Evolutionary conservation across 23 tunicate genomes (phyloP).

Genomic region (Trididemnum clinides): DNA sequence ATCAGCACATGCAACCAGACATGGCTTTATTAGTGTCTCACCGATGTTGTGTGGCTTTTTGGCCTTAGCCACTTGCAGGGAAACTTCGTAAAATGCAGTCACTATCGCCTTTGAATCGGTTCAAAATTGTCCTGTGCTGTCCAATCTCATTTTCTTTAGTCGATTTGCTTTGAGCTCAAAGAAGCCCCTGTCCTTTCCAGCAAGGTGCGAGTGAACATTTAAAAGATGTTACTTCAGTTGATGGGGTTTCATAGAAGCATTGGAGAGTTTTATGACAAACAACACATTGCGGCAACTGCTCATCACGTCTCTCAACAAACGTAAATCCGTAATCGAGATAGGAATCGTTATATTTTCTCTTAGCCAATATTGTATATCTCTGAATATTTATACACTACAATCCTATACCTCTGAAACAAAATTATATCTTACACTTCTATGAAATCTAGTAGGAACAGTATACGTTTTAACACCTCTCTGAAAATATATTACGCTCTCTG

Average conservation of each 20-base stretch:
- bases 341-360: neutral
- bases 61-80: constrained; percentile 17
- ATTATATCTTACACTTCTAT: neutral
- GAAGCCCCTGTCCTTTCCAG: constrained; percentile 46
- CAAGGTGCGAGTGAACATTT: constrained; percentile 23
- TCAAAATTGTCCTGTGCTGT: constrained; percentile 37
- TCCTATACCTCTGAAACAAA: neutral
- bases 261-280: constrained; percentile 7
- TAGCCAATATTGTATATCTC: neutral
- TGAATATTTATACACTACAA: neutral
- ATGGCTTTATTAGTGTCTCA: constrained; percentile 38
- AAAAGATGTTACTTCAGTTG: constrained; percentile 45
- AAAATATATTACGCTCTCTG: too few relatives aligned
- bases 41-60: constrained; percentile 47
- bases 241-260: constrained; percentile 10
- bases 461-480: neutral
- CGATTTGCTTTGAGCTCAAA: constrained; percentile 49
- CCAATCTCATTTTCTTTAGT: constrained; percentile 40
- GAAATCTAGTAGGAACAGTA: neutral
- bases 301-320: constrained; percentile 6
- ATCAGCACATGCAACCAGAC: constrained; percentile 38
- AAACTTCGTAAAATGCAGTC: constrained; percentile 28
- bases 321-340: constrained; percentile 25
- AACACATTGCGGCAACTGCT: constrained; percentile 28
- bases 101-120: constrained; percentile 33